These are phyloP conservation scores for Ochropacha duplaris DNA, from an alignment of 2,888 invertebrate species.

Conservation along the genomic window DNA sequence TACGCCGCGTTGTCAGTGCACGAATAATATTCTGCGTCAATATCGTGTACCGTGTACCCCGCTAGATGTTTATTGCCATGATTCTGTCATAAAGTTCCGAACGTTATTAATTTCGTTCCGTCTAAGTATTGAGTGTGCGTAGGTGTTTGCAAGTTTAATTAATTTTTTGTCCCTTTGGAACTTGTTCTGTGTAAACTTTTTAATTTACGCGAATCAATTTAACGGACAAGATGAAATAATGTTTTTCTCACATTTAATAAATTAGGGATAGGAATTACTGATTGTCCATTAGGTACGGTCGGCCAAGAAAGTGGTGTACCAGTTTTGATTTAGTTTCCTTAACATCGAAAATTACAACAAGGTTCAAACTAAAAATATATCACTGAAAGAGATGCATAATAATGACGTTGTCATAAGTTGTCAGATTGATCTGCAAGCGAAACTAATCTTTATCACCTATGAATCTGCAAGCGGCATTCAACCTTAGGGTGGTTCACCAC, in stretches of 20 bases:
- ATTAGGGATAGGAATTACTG: neutral
- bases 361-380: too few relatives aligned
- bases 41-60: slow-evolving; percentile 24
- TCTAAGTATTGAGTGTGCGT: neutral
- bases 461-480: too few relatives aligned
- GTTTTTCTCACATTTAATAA: neutral
- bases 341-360: too few relatives aligned
- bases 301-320: too few relatives aligned
- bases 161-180: slow-evolving; percentile 1
- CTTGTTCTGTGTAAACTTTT: neutral
- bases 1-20: slow-evolving; percentile 48
- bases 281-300: too few relatives aligned
- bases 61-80: neutral
- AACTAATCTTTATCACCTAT: too few relatives aligned
- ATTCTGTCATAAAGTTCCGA: slow-evolving; percentile 4
- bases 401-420: too few relatives aligned
- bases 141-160: neutral
- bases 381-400: too few relatives aligned
- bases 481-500: too few relatives aligned
- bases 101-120: slow-evolving; percentile 6
- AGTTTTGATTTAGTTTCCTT: too few relatives aligned
- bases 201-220: neutral
- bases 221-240: neutral
- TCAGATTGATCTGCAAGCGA: too few relatives aligned
- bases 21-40: slow-evolving; percentile 45